Evolutionary conservation across 2,888 invertebrate species (phyloP).

Genomic region (Sinelater perroti): DNA sequence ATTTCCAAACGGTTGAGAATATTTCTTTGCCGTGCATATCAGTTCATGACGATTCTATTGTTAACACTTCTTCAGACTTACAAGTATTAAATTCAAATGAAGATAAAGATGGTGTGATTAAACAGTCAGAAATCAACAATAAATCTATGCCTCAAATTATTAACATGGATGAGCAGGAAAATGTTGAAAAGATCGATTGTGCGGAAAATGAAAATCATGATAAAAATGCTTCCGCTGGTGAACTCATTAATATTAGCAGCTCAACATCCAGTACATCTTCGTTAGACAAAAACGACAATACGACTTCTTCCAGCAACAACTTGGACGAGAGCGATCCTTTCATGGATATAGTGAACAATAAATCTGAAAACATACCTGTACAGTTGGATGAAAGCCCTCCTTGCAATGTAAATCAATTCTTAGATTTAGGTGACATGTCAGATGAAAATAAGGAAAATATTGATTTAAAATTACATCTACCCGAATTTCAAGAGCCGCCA

Average conservation of each 20-base stretch:
- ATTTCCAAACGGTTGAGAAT: background rate
- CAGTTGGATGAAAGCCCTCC: background rate
- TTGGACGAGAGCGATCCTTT: slow-evolving; percentile 9
- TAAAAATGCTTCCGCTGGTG: background rate
- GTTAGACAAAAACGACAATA: background rate
- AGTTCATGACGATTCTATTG: no score
- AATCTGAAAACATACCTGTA: background rate
- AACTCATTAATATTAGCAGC: slow-evolving; percentile 9
- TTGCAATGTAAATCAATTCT: slow-evolving; percentile 8
- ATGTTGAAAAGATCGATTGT: background rate
- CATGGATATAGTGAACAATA: slow-evolving; percentile 6
- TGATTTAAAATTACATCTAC: background rate
- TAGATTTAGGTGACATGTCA: slow-evolving; percentile 1
- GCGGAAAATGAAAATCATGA: background rate
- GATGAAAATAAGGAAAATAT: slow-evolving; percentile 2
- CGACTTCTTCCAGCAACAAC: slow-evolving; percentile 4
- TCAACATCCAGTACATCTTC: slow-evolving; percentile 10
- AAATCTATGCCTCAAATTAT: background rate
- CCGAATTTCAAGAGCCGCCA: background rate
- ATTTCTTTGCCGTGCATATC: background rate
- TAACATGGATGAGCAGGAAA: slow-evolving; percentile 6
- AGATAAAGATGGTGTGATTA: background rate
- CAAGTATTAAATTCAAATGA: background rate
- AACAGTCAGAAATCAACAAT: background rate
- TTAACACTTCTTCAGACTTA: no score